Percentiles rank a stretch among this genome's conserved stretches.
Conservation (phyloP, 2,797 vertebrate genomes). For the Hydrolagus colliei region DNA sequence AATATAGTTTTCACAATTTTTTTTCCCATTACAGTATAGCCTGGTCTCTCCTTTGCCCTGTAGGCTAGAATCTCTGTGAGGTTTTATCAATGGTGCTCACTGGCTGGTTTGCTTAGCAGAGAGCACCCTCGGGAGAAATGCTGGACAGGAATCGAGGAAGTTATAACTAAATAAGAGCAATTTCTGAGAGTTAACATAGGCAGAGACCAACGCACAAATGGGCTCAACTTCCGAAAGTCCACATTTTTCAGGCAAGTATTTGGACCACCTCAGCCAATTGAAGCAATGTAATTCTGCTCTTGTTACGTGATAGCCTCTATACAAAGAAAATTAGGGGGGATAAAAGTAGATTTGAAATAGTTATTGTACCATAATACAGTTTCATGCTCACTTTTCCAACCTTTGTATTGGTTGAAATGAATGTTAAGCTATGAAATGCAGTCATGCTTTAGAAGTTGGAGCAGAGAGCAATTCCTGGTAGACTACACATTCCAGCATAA, state of each 20-base stretch:
- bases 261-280: neutral
- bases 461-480: too few relatives aligned
- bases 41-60: neutral
- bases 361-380: neutral
- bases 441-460: neutral
- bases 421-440: neutral
- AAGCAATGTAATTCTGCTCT: neutral
- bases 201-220: too few relatives aligned
- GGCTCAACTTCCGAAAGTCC: too few relatives aligned
- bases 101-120: neutral
- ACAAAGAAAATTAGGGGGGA: neutral
- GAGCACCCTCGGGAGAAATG: too few relatives aligned
- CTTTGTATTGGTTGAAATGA: neutral
- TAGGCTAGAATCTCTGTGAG: neutral
- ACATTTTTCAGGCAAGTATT: neutral
- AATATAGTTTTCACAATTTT: neutral
- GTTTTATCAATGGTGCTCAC: neutral
- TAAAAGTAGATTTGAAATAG: neutral
- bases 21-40: neutral
- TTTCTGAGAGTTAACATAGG: too few relatives aligned
- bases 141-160: too few relatives aligned
- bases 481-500: neutral
- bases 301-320: neutral
- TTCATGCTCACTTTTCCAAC: neutral
- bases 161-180: too few relatives aligned